These are phyloP conservation scores for Ligdia adustata DNA, from an alignment of 2,888 invertebrate genomes.

Conservation along the genomic window DNA sequence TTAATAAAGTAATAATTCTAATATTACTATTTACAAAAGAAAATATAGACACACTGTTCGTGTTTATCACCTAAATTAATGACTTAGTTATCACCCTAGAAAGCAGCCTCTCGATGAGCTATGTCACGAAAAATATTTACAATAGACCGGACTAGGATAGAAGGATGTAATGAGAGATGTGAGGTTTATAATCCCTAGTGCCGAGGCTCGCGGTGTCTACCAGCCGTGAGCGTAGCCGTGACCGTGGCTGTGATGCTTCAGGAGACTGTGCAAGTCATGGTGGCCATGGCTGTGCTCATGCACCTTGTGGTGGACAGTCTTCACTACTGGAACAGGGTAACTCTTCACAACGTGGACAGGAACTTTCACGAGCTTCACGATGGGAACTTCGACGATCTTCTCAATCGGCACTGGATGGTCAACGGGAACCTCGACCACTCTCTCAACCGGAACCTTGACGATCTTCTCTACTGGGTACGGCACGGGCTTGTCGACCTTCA, in stretches of 20 bases:
- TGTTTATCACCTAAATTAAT: slow-evolving; percentile 72
- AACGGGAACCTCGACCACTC: slow-evolving; percentile 80
- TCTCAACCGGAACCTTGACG: slow-evolving; percentile 83
- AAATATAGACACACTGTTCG: slow-evolving; percentile 52
- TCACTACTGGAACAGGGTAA: slow-evolving; percentile 71
- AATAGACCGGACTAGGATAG: slow-evolving; percentile 63
- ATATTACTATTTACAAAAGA: slow-evolving; percentile 78
- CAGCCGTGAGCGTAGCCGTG: slow-evolving; percentile 18
- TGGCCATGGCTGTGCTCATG: slow-evolving; percentile 47
- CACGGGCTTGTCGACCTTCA: slow-evolving; percentile 83
- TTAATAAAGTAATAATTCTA: slow-evolving; percentile 62
- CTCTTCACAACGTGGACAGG: slow-evolving; percentile 72
- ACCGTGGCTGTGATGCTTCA: slow-evolving; percentile 36
- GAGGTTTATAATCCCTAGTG: slow-evolving; percentile 35
- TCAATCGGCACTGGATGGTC: slow-evolving; percentile 83
- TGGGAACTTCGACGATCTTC: slow-evolving; percentile 78
- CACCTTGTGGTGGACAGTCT: slow-evolving; percentile 75
- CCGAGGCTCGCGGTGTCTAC: slow-evolving; percentile 30
- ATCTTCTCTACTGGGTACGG: slow-evolving; percentile 85
- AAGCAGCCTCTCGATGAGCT: slow-evolving; percentile 82
- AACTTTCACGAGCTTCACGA: slow-evolving; percentile 78
- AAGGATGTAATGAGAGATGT: slow-evolving; percentile 44
- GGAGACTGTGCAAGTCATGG: slow-evolving; percentile 35
- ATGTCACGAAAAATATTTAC: slow-evolving; percentile 71
- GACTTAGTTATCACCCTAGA: slow-evolving; percentile 83